Percentiles rank a stretch among this genome's conserved stretches.
These are phyloP conservation scores for Ia io DNA, from an alignment of 2,113 vertebrate species.

Conservation along the genomic window DNA sequence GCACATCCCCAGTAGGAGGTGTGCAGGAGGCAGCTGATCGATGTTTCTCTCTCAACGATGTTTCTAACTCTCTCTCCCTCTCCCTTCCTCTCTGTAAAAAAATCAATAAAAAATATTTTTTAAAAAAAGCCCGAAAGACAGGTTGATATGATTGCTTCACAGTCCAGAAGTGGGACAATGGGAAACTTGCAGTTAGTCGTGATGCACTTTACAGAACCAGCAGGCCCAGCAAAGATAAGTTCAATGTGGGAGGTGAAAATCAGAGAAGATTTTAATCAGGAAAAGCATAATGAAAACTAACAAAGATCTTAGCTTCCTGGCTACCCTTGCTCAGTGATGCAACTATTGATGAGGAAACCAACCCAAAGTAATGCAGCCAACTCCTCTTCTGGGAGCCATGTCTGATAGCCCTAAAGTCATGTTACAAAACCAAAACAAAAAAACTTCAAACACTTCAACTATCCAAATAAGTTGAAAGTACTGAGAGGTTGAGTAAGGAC, in stretches of 20 bases:
- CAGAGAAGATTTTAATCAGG: slow-evolving; percentile 24
- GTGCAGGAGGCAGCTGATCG: too few species aligned
- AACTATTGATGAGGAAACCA: background rate
- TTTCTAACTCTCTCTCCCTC: too few species aligned
- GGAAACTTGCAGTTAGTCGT: background rate
- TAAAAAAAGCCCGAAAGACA: too few species aligned
- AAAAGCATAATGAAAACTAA: background rate
- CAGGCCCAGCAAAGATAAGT: background rate
- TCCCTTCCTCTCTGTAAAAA: too few species aligned
- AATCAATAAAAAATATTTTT: too few species aligned
- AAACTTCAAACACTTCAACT: background rate
- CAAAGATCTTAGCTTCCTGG: background rate
- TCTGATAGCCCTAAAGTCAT: background rate
- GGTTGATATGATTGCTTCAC: background rate
- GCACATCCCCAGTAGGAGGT: too few species aligned
- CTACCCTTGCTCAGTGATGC: background rate
- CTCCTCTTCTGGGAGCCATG: background rate
- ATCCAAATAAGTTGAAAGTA: background rate
- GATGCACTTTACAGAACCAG: background rate
- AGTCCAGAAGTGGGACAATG: background rate
- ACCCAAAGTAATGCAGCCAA: background rate
- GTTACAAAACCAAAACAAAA: background rate
- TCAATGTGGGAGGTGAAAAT: background rate
- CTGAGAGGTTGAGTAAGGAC: background rate
- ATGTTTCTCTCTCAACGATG: too few species aligned